phyloP scores from a whole-genome alignment of 2,797 vertebrate genomes.

The Rhyacichthys aspro region DNA sequence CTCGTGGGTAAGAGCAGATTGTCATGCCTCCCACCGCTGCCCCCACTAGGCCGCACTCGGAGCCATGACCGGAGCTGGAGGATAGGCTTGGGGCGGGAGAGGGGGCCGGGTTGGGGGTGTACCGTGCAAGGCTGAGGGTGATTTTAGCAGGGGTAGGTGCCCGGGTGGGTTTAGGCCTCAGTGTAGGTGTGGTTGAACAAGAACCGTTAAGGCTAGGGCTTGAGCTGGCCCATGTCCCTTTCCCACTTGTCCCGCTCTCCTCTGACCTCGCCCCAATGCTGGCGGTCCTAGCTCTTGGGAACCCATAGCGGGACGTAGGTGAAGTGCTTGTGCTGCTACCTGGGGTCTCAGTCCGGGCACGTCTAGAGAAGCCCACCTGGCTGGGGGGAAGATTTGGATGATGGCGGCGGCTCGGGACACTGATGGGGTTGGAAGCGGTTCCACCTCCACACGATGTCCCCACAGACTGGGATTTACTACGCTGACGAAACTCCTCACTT shows the following conservation, averaged over 20 bases:
- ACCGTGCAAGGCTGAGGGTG: slow-evolving; percentile 82
- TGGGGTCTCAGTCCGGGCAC: slow-evolving; percentile 81
- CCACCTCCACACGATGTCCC: slow-evolving; percentile 81
- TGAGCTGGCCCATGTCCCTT: slow-evolving; percentile 80
- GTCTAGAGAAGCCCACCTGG: slow-evolving; percentile 83
- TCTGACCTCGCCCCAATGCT: slow-evolving; percentile 82
- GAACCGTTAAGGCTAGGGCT: slow-evolving; percentile 84
- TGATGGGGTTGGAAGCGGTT: slow-evolving; percentile 85
- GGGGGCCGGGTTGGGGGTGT: slow-evolving; percentile 81
- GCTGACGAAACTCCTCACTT: slow-evolving; percentile 87
- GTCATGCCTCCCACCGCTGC: slow-evolving; percentile 79
- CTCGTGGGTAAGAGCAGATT: slow-evolving; percentile 80
- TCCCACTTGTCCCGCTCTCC: slow-evolving; percentile 76
- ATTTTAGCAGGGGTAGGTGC: slow-evolving; percentile 85
- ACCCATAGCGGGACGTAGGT: slow-evolving; percentile 79
- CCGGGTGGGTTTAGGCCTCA: slow-evolving; percentile 81
- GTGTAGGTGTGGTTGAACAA: slow-evolving; percentile 81
- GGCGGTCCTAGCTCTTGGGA: slow-evolving; percentile 80
- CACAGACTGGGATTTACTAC: slow-evolving; percentile 84
- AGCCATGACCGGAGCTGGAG: slow-evolving; percentile 84
- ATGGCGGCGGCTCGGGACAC: slow-evolving; percentile 83
- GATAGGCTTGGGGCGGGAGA: slow-evolving; percentile 83
- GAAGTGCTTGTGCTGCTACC: slow-evolving; percentile 83
- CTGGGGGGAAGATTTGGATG: slow-evolving; percentile 81
- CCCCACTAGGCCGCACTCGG: slow-evolving; percentile 82